A percentile compares a stretch with the other conserved stretches of the same genome.
Evolutionary conservation across 35 echinoderm and acorn worm genomes (phyloP).

Genomic region (Acanthaster planci): DNA sequence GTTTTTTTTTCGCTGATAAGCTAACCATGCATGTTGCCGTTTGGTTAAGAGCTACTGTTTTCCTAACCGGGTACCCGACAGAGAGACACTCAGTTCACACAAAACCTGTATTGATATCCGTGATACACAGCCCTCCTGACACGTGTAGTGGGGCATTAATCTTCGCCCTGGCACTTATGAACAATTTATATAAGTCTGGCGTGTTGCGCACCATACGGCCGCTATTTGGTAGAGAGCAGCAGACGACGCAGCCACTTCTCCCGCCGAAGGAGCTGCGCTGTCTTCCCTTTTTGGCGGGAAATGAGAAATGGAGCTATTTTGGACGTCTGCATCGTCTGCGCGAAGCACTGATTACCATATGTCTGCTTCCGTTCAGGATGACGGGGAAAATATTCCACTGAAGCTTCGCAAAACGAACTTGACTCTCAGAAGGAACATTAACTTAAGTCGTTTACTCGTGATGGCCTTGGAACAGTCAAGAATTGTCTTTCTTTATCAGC

Average conservation of each 20-base stretch:
- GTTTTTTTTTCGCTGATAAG: not conserved
- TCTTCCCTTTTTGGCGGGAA: not conserved
- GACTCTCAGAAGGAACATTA: no score
- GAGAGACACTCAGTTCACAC: not conserved
- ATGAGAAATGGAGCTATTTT: not conserved
- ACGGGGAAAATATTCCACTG: no score
- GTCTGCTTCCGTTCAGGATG: not conserved
- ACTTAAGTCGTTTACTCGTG: no score
- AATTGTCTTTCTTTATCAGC: no score
- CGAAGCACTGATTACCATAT: not conserved
- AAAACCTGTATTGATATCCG: not conserved
- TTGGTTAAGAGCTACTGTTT: no score
- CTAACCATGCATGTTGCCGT: no score
- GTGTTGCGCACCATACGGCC: not conserved
- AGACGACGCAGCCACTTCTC: not conserved
- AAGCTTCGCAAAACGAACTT: no score
- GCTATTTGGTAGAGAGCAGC: not conserved
- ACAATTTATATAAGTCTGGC: not conserved
- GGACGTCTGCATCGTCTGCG: not conserved
- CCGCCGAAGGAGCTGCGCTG: not conserved
- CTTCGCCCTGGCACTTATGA: not conserved
- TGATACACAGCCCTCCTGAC: not conserved
- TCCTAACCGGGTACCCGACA: not conserved
- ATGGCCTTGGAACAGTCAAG: no score
- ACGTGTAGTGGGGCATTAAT: slow-evolving; percentile 15